These are phyloP conservation scores for Caenorhabditis virilis DNA, from an alignment of 2,888 invertebrate genomes.

Conservation along the genomic window DNA sequence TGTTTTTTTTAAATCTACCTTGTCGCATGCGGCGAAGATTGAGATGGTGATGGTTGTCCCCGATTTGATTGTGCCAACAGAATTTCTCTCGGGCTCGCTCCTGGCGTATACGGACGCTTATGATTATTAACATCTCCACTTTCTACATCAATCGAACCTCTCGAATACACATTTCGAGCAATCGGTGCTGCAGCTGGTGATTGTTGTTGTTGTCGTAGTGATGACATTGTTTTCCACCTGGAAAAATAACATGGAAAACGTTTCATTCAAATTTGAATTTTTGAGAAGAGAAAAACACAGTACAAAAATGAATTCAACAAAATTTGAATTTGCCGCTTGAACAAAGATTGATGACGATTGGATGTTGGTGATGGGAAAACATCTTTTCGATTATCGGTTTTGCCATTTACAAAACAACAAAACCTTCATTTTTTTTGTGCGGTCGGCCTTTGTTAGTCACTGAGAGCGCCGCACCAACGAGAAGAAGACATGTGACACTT, in stretches of 20 bases:
- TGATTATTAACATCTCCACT: slow-evolving; percentile 18
- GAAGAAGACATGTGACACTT: too few relatives aligned
- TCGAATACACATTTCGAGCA: slow-evolving; percentile 30
- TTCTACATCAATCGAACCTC: slow-evolving; percentile 27
- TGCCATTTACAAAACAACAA: too few relatives aligned
- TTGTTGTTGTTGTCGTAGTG: slow-evolving; percentile 37
- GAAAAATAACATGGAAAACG: slow-evolving; percentile 2
- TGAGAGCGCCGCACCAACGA: too few relatives aligned
- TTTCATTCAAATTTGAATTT: background rate
- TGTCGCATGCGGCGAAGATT: slow-evolving; percentile 25
- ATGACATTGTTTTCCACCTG: slow-evolving; percentile 52
- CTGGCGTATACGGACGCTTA: slow-evolving; percentile 34
- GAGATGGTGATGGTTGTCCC: slow-evolving; percentile 18
- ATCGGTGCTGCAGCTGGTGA: slow-evolving; percentile 30
- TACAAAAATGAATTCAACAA: background rate
- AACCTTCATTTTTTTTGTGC: too few relatives aligned
- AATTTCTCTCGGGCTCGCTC: slow-evolving; percentile 35
- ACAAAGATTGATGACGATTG: too few relatives aligned
- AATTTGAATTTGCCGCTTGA: too few relatives aligned
- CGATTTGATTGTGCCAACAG: slow-evolving; percentile 13
- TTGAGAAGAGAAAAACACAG: background rate
- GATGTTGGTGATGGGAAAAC: too few relatives aligned
- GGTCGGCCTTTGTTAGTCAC: too few relatives aligned
- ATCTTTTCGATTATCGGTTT: too few relatives aligned
- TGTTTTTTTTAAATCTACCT: too few relatives aligned